Conservation (phyloP, 2,113 vertebrate genomes). For the Rutilus rutilus region DNA sequence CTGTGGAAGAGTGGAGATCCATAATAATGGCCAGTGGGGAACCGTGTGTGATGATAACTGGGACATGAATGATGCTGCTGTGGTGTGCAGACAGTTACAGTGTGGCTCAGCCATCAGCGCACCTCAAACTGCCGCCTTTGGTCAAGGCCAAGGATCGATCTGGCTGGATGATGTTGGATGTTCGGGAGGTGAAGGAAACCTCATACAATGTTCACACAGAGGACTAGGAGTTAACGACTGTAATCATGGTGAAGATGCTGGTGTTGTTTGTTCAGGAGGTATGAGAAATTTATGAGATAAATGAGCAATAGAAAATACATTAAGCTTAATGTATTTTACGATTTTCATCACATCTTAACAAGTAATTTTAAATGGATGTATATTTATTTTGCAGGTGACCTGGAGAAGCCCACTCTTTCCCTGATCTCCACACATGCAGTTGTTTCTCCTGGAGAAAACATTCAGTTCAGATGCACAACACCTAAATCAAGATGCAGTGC, state of each 20-base stretch:
- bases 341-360: neutral
- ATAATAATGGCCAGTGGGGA: constrained; percentile 59
- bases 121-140: constrained; percentile 56
- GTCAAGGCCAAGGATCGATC: constrained; percentile 59
- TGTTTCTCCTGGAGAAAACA: constrained; percentile 43
- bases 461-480: constrained; percentile 44
- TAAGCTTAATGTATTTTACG: neutral
- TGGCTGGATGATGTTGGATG: constrained; percentile 71
- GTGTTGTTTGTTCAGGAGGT: constrained; percentile 69
- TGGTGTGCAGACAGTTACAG: constrained; percentile 71
- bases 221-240: constrained; percentile 56
- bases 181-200: constrained; percentile 55
- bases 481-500: constrained; percentile 16
- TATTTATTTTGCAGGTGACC: constrained; percentile 57
- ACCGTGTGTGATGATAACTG: constrained; percentile 69
- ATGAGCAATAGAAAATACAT: neutral
- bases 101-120: constrained; percentile 55
- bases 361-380: neutral
- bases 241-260: constrained; percentile 67
- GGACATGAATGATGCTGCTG: constrained; percentile 62
- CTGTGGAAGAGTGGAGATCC: constrained; percentile 71
- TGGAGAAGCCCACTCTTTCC: constrained; percentile 55
- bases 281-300: constrained; percentile 5
- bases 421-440: constrained; percentile 9
- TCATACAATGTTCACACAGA: constrained; percentile 58